Percentiles rank a stretch among this genome's conserved stretches.
These are phyloP conservation scores for Diabrotica virgifera DNA, from an alignment of 1,140 invertebrate genomes.

Conservation along the genomic window DNA sequence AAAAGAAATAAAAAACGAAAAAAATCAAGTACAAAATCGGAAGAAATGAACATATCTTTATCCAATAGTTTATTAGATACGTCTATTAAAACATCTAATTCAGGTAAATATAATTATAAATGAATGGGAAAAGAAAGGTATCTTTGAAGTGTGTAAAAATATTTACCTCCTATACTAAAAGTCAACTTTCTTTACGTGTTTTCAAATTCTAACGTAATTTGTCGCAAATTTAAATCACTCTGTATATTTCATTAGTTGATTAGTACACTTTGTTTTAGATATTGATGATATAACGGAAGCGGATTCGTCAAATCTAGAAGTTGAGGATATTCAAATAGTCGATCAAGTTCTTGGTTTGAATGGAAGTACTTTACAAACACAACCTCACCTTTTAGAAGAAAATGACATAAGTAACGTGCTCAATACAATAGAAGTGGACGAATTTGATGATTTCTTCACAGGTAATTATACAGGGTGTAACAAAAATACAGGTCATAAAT, in stretches of 20 bases:
- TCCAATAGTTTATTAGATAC: conserved; percentile 33
- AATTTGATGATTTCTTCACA: conserved; percentile 86
- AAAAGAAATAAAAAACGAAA: conserved; percentile 59
- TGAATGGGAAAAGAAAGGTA: no score
- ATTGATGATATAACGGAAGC: conserved; percentile 39
- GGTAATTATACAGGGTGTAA: conserved; percentile 55
- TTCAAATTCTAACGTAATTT: no score
- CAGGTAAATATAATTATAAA: not conserved
- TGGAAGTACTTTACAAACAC: conserved; percentile 42
- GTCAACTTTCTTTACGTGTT: no score
- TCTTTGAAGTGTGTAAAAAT: no score
- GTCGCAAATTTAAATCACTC: not conserved
- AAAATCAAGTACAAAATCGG: conserved; percentile 32
- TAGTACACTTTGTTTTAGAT: conserved; percentile 10
- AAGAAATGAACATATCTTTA: conserved; percentile 7
- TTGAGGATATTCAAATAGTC: conserved; percentile 45
- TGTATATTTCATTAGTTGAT: not conserved
- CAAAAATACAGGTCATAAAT: no score
- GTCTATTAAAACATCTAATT: conserved; percentile 11
- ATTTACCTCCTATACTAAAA: no score
- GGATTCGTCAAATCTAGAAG: conserved; percentile 38
- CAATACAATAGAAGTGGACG: conserved; percentile 85
- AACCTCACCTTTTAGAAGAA: conserved; percentile 64
- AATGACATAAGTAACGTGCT: conserved; percentile 86
- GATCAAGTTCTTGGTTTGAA: conserved; percentile 45